A percentile compares a stretch with the other conserved stretches of the same genome.
Conservation (phyloP, 2,113 vertebrate genomes). For the Etia nguti region DNA sequence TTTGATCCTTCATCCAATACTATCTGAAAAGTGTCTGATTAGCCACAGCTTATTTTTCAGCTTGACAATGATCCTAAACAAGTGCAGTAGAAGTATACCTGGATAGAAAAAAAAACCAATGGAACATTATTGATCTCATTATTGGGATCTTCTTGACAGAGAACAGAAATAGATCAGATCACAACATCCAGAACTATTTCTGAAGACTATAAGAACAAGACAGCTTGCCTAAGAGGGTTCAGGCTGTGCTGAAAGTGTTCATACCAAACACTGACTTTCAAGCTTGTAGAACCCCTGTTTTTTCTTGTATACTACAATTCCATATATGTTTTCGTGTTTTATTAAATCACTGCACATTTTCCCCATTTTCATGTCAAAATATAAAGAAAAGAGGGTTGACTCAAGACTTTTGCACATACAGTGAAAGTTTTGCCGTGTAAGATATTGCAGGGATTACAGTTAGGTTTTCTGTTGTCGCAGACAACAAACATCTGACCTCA, state of each 20-base stretch:
- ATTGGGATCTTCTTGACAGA: neutral
- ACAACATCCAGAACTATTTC: neutral
- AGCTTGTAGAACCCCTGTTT: neutral
- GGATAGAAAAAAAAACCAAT: neutral
- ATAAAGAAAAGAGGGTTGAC: neutral
- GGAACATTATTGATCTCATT: neutral
- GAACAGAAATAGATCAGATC: neutral
- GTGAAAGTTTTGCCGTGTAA: neutral
- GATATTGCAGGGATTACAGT: neutral
- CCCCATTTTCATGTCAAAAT: neutral
- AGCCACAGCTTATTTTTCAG: neutral
- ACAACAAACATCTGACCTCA: neutral
- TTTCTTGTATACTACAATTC: neutral
- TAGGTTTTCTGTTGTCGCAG: neutral
- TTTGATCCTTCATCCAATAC: neutral
- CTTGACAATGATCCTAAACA: neutral
- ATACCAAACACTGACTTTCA: neutral
- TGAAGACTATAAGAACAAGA: neutral
- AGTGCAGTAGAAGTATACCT: neutral
- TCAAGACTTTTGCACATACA: neutral
- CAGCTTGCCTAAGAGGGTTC: neutral
- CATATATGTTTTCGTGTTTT: neutral
- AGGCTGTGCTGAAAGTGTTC: neutral
- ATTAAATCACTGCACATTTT: too few species aligned
- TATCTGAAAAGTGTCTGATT: neutral